Conservation (phyloP, 1,140 invertebrate genomes). For the Littorina saxatilis region DNA sequence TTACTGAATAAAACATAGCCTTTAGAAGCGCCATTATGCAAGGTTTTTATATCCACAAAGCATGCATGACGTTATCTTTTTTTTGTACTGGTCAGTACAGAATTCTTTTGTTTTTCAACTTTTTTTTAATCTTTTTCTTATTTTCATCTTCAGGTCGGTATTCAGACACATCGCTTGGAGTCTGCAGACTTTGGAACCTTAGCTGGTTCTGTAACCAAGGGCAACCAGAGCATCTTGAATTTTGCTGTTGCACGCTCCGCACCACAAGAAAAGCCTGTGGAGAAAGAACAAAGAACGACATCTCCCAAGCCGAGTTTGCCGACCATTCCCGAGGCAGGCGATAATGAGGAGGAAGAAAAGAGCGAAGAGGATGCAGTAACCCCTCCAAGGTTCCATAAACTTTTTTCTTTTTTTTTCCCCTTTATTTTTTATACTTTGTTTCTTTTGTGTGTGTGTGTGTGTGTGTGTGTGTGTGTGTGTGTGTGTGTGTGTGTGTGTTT, state of each 20-base stretch:
- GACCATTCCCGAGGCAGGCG: too few relatives aligned
- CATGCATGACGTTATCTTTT: conserved; percentile 11
- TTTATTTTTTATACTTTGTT: too few relatives aligned
- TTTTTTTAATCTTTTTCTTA: too few relatives aligned
- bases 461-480: neutral
- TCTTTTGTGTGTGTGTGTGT: too few relatives aligned
- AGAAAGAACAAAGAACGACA: neutral
- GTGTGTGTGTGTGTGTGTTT: too few relatives aligned
- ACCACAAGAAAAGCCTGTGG: neutral
- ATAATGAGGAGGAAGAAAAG: neutral
- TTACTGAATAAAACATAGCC: too few relatives aligned
- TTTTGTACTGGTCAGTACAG: too few relatives aligned
- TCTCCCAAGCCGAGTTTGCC: neutral
- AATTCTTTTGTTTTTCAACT: too few relatives aligned
- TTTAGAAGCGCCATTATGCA: too few relatives aligned
- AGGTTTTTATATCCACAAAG: neutral
- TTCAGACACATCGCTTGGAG: conserved; percentile 72
- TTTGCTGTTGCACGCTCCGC: conserved; percentile 48
- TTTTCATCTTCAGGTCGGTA: conserved; percentile 68
- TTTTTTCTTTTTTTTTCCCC: too few relatives aligned
- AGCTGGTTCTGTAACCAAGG: conserved; percentile 25
- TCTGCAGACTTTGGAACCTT: conserved; percentile 30
- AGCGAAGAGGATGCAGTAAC: neutral
- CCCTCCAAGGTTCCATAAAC: neutral
- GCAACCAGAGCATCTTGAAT: conserved; percentile 62